These are phyloP conservation scores for Ericerus pela DNA, from an alignment of 1,140 invertebrate species.

Conservation along the genomic window DNA sequence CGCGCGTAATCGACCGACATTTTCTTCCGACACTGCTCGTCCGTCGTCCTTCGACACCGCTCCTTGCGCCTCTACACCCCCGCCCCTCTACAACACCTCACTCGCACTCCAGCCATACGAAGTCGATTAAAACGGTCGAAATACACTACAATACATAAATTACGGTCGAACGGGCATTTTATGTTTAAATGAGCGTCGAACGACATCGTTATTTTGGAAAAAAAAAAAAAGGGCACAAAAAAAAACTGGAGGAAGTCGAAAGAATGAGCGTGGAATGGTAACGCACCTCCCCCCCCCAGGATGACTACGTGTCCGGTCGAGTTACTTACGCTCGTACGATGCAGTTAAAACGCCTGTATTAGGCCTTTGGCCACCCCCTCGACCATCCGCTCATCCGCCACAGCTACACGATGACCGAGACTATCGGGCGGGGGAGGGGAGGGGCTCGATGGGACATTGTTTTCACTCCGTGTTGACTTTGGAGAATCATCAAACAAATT, in stretches of 20 bases:
- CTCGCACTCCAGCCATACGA: neutral
- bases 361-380: too few species aligned
- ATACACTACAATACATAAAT: constrained; percentile 11
- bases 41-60: too few species aligned
- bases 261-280: too few species aligned
- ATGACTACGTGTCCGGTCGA: neutral
- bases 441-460: neutral
- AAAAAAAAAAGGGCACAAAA: too few species aligned
- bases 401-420: neutral
- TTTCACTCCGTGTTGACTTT: constrained; percentile 9
- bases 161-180: neutral
- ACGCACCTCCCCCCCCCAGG: neutral
- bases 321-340: neutral
- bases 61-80: too few species aligned
- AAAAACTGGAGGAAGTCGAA: too few species aligned
- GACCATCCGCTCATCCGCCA: too few species aligned
- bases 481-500: constrained; percentile 12
- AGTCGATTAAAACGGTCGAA: neutral
- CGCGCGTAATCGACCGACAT: too few species aligned
- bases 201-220: constrained; percentile 4
- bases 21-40: neutral
- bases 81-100: neutral
- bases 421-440: neutral
- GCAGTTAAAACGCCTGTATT: too few species aligned
- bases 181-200: constrained; percentile 3